These are phyloP conservation scores for Cheilinus undulatus DNA, from an alignment of 2,113 vertebrate species.

Conservation along the genomic window DNA sequence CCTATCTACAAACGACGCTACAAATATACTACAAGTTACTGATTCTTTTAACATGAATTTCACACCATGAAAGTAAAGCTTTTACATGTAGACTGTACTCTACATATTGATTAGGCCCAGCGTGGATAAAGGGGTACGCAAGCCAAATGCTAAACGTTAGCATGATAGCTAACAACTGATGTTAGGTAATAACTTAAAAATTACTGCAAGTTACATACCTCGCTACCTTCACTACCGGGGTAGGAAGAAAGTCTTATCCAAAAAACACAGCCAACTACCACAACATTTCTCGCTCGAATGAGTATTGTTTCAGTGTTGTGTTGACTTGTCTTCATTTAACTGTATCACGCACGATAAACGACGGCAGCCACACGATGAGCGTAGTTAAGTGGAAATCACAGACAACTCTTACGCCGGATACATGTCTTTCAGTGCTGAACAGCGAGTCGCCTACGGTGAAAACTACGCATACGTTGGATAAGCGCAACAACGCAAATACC, in stretches of 20 bases:
- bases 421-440: accelerated
- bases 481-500: slow-evolving; percentile 44
- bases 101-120: slow-evolving; percentile 16
- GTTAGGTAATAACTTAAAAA: not conserved
- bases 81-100: accelerated
- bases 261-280: slow-evolving; percentile 13
- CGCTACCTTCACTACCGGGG: slow-evolving; percentile 30
- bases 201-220: not conserved
- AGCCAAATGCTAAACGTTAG: slow-evolving; percentile 51
- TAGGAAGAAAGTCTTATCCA: not conserved
- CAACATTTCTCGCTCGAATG: slow-evolving; percentile 43
- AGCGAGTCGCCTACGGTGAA: slow-evolving; percentile 10
- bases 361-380: slow-evolving; percentile 61
- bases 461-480: slow-evolving; percentile 35
- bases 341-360: slow-evolving; percentile 44
- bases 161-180: slow-evolving; percentile 15
- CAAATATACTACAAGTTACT: accelerated
- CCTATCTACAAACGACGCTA: accelerated
- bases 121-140: slow-evolving; percentile 34
- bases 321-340: slow-evolving; percentile 23
- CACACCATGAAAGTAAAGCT: accelerated
- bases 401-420: slow-evolving; percentile 2
- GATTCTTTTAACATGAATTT: accelerated
- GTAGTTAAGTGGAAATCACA: slow-evolving; percentile 38
- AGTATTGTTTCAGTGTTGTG: slow-evolving; percentile 6